phyloP scores from a whole-genome alignment of 1,140 invertebrate genomes.

The Hypothenemus hampei region DNA sequence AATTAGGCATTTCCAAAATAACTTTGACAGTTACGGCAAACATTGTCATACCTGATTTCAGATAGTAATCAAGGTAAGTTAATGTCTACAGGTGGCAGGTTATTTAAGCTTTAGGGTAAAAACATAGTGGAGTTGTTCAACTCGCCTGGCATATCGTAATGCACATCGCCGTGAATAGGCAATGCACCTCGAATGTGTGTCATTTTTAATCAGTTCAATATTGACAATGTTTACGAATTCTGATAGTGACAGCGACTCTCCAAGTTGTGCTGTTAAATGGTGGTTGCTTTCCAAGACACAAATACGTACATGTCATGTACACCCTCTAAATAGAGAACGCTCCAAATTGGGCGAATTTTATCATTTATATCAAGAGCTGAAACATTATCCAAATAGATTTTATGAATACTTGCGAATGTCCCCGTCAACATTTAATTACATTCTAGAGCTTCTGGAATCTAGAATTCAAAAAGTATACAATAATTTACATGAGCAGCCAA shows the following conservation, averaged over 20 bases:
- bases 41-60: too few species aligned
- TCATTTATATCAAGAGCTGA: neutral
- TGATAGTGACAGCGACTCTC: neutral
- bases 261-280: neutral
- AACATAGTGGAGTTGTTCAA: neutral
- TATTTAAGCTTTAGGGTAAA: too few species aligned
- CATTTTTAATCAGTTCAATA: neutral
- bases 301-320: neutral
- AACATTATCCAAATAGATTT: neutral
- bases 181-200: neutral
- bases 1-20: too few species aligned
- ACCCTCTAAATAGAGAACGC: neutral
- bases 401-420: neutral
- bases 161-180: neutral
- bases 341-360: slow-evolving; percentile 1
- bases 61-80: too few species aligned
- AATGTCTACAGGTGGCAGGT: too few species aligned
- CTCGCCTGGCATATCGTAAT: too few species aligned
- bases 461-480: neutral
- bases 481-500: slow-evolving; percentile 1
- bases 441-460: neutral
- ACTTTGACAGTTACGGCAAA: too few species aligned
- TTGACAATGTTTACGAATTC: neutral
- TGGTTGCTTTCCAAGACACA: neutral
- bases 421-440: neutral